Evolutionary conservation across 2,888 invertebrate species (phyloP), one percentile per base, ranked within the genome.

Genomic region (Cataglyphis altisquamis): DNA sequence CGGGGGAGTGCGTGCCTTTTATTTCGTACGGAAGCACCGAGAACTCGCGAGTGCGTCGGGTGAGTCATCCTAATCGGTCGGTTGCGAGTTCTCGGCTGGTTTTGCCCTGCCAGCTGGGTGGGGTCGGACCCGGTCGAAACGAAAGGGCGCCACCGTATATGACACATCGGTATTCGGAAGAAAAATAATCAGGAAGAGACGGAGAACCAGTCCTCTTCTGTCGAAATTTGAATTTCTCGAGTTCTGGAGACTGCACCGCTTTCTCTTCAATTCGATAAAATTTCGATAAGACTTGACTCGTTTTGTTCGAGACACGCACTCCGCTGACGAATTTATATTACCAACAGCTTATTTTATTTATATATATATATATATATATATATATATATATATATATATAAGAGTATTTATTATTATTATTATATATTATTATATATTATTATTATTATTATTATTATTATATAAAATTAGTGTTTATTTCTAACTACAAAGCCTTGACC

Each of bases 31-130:
- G 78, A 78, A 78, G 78, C 72, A 21, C 72, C 32, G 78, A 10
- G 78, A 10, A 15, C 64, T 48, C 48, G 52, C n/a, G 52, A 52
- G 52, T 52, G 52, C 52, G 45, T 29, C 25, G 18, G 48, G 48
- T 83, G 83, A 80, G 70, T 83, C 80, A 80, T n/a, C 39, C n/a
- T 52, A 8, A n/a, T 52, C 52, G 52, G 8, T 52, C n/a, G 52
- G 8, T 52, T n/a, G 73, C 18, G 57, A 75, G 15, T 48, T 75
- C 75, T 67, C n/a, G 18, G 39, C 67, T 36, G 36, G 48, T 75
- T 67, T 67, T 60, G 75, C 15, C 21, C 64, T 15, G 45, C 9
- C 64, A 18, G 36, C 12, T 77, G 67, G 75, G 75, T 52, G 67
- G 67, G 67, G 75, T 67, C 52, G 36, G 52, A 12, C 52, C 39